Conservation (phyloP, 1,140 invertebrate species). For the Drosophila ercepeae region DNA sequence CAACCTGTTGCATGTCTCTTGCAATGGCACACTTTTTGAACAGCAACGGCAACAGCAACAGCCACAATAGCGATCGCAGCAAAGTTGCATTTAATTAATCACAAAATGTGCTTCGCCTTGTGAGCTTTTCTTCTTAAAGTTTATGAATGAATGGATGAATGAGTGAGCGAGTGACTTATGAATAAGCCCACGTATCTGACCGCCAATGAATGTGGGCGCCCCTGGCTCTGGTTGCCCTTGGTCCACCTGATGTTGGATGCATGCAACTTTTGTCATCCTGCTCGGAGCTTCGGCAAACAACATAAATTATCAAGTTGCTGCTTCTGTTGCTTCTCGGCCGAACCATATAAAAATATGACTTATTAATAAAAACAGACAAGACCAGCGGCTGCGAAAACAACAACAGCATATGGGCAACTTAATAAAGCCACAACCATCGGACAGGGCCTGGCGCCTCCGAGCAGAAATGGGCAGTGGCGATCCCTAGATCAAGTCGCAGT, state of each 20-base stretch:
- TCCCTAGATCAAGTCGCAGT: constrained; percentile 30
- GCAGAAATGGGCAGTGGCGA: neutral
- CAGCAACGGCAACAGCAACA: constrained; percentile 22
- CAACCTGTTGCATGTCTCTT: constrained; percentile 62
- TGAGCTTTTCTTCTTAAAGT: constrained; percentile 57
- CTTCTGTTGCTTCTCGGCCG: constrained; percentile 35
- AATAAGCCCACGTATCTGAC: constrained; percentile 40
- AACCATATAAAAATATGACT: constrained; percentile 77
- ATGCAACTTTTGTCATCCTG: constrained; percentile 53
- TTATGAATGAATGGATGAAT: constrained; percentile 67
- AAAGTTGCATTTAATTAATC: constrained; percentile 77
- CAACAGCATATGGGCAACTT: constrained; percentile 62
- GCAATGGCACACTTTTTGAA: constrained; percentile 69
- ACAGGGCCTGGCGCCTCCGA: constrained; percentile 45
- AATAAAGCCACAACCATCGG: constrained; percentile 73
- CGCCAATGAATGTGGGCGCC: constrained; percentile 18
- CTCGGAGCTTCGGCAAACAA: constrained; percentile 45
- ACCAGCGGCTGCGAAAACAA: constrained; percentile 17
- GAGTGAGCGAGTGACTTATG: constrained; percentile 57
- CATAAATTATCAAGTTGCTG: constrained; percentile 69
- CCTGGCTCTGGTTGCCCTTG: constrained; percentile 43
- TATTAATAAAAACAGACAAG: constrained; percentile 79
- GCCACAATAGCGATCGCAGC: constrained; percentile 25
- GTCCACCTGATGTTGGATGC: constrained; percentile 21
- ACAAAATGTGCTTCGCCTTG: constrained; percentile 50